Percentiles rank a stretch among this genome's conserved stretches.
Conservation (phyloP, 92 coral and sea anemone genomes). For the Epizoanthus rinbou region DNA sequence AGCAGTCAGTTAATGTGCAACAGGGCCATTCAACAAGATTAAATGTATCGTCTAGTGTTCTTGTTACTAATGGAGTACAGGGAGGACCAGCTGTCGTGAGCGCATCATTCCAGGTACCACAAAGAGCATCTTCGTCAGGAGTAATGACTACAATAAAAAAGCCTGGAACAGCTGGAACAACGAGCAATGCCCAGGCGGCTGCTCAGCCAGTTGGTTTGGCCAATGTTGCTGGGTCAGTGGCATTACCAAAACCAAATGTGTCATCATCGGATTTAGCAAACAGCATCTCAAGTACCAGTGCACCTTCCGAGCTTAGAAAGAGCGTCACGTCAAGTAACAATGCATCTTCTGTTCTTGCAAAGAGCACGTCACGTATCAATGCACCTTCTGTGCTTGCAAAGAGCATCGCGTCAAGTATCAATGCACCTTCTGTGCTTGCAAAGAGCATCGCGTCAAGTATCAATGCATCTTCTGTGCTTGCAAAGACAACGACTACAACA, state of each 20-base stretch:
- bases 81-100: slow-evolving; percentile 1
- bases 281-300: background rate
- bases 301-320: background rate
- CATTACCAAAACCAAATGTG: too few species aligned
- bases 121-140: slow-evolving; percentile 1
- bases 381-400: background rate
- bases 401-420: background rate
- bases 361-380: background rate
- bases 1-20: background rate
- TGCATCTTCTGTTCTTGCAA: background rate
- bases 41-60: background rate
- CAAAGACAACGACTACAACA: background rate
- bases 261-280: too few species aligned
- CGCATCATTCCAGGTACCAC: background rate
- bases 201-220: too few species aligned
- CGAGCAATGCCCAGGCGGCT: too few species aligned
- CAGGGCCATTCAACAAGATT: background rate
- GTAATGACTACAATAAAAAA: background rate
- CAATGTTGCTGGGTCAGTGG: too few species aligned
- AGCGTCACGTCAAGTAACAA: background rate
- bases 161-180: too few species aligned
- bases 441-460: background rate
- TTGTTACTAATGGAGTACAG: background rate
- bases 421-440: background rate
- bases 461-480: background rate